A percentile compares a stretch with the other conserved stretches of the same genome.
phyloP scores from a whole-genome alignment of 2,797 vertebrate genomes.

The Mormyrops attenuatus region DNA sequence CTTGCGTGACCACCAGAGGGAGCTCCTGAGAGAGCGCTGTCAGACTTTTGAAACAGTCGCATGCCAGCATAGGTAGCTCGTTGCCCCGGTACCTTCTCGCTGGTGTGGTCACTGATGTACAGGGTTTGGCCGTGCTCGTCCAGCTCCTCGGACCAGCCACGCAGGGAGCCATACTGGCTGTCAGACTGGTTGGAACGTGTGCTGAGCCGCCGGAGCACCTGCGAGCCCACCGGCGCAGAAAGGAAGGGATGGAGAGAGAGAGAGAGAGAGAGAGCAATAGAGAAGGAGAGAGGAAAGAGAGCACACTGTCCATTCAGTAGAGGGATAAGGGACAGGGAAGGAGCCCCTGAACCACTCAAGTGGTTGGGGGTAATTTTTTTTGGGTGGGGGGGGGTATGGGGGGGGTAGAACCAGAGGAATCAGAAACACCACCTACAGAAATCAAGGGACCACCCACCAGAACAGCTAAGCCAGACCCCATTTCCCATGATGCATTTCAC shows the following conservation, averaged over 20 bases:
- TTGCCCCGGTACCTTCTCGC: conserved; percentile 69
- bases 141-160: conserved; percentile 77
- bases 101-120: conserved; percentile 78
- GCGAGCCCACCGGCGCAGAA: not conserved
- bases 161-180: conserved; percentile 75
- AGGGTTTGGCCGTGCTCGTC: conserved; percentile 73
- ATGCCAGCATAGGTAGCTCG: conserved; percentile 14
- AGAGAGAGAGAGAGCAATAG: not conserved
- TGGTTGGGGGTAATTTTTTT: not conserved
- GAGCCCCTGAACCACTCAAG: not conserved
- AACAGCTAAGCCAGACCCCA: not conserved
- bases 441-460: conserved; percentile 13
- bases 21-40: not conserved
- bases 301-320: not conserved
- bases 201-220: conserved; percentile 67
- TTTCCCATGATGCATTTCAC: not conserved
- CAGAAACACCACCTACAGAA: not conserved
- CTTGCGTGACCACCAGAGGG: not conserved
- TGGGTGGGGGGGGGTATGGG: too few relatives aligned
- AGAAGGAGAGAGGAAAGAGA: not conserved
- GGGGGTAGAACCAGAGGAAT: not conserved
- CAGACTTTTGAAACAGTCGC: not conserved
- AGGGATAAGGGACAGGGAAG: not conserved
- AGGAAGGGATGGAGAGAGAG: not conserved
- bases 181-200: conserved; percentile 73